Base-by-base conservation (phyloP, 2,888 invertebrate species). In the Troides aeacus region DNA sequence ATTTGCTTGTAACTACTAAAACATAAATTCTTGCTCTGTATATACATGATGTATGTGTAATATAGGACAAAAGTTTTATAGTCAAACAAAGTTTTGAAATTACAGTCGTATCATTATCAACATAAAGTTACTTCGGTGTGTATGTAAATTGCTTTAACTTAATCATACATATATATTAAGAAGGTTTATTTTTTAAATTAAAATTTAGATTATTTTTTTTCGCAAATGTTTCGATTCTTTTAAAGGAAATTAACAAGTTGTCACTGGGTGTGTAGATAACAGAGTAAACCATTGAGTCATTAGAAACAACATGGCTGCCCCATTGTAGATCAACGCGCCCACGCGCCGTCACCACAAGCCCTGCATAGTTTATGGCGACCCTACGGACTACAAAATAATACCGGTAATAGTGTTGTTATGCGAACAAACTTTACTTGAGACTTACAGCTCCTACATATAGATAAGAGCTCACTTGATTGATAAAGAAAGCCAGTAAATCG, bases 291-390 rank as follows among this genome's bases (percentile, higher is more conserved):
- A 88, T 89, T 88, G 86, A 90, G 88, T 87, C 88, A 90, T 90
- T 90, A 89, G 86, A 88, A 88, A 88, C 89, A 90, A 88, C 87
- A 89, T 85, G 83, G 84, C 81, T 76, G 77, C 78, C 76, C 79
- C 78, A 77, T 77, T 83, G 82, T 90, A 87, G 84, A 86, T 92
- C 90, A 88, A 73, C 67, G 74, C 77, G 79, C 91, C 91, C 81
- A 91, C 91, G 85, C 84, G 80, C 82, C 79, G 78, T 89, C 89
- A 83, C 84, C 85, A 83, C 85, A 80, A 83, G 81, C 78, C 78
- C 78, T 75, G 79, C 74, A 77, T 82, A 76, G 83, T 90, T 90
- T 90, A 90, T 87, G 75, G 82, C 73, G 83, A 82, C 86, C 85
- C 86, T 84, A 84, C 82, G 79, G 78, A 80, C 76, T 76, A 79